Conservation (phyloP, 2,797 vertebrate species). For the Botia kubotai region DNA sequence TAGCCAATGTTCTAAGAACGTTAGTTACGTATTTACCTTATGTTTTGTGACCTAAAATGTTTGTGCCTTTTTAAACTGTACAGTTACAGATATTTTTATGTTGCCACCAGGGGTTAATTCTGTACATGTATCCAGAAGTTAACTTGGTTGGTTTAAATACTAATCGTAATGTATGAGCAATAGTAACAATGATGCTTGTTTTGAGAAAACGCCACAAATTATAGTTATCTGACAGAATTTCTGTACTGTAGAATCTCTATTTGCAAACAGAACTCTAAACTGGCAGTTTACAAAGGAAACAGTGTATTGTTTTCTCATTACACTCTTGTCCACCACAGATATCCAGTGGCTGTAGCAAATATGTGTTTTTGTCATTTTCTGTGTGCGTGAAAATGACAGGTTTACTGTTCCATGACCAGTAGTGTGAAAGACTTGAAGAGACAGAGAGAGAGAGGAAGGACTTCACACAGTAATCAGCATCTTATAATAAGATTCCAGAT, state of each 20-base stretch:
- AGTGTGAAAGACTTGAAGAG: not conserved
- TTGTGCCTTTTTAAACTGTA: too few relatives aligned
- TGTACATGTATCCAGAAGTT: too few relatives aligned
- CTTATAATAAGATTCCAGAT: not conserved
- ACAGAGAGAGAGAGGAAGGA: not conserved
- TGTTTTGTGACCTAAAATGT: too few relatives aligned
- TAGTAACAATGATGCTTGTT: not conserved
- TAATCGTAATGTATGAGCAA: not conserved
- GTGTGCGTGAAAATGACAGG: slow-evolving; percentile 24
- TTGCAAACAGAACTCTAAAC: not conserved
- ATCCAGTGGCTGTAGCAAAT: slow-evolving; percentile 28
- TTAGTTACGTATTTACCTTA: too few relatives aligned
- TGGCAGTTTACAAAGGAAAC: not conserved
- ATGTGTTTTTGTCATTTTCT: slow-evolving; percentile 32
- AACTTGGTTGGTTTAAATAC: too few relatives aligned
- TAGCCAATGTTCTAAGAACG: too few relatives aligned
- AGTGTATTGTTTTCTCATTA: slow-evolving; percentile 7
- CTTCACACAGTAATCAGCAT: not conserved
- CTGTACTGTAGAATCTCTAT: too few relatives aligned
- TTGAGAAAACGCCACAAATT: not conserved
- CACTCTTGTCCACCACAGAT: not conserved
- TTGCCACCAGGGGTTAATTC: too few relatives aligned
- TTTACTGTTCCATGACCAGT: slow-evolving; percentile 11
- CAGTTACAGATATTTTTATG: too few relatives aligned
- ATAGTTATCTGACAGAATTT: too few relatives aligned